Percentiles rank a stretch among this genome's conserved stretches.
These are phyloP conservation scores for Oostethus manadensis DNA, from an alignment of 2,113 vertebrate genomes.

Conservation along the genomic window DNA sequence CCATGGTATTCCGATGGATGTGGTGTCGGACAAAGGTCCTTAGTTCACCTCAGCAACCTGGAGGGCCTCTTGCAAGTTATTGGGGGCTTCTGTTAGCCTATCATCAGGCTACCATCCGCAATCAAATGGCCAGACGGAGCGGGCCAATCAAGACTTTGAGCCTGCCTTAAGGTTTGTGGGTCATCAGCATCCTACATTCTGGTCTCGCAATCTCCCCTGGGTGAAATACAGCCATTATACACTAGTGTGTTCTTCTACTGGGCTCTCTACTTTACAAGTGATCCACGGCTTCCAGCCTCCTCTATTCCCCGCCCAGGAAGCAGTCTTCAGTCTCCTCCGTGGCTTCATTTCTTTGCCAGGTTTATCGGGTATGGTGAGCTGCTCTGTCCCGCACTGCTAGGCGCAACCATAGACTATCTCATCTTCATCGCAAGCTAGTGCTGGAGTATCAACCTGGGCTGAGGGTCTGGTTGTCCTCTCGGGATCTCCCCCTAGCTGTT, in stretches of 20 bases:
- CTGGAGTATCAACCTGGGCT: too few species aligned
- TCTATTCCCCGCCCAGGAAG: too few species aligned
- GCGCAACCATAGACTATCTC: too few species aligned
- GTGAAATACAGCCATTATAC: background rate
- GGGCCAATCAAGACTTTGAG: background rate
- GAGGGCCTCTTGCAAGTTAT: background rate
- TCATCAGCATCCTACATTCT: background rate
- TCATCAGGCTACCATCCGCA: background rate
- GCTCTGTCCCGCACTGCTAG: too few species aligned
- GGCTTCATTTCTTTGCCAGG: too few species aligned
- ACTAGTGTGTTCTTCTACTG: background rate
- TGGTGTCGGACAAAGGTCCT: background rate
- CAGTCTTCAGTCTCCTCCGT: too few species aligned
- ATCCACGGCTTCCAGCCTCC: background rate
- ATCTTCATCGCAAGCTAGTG: too few species aligned
- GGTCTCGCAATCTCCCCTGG: background rate
- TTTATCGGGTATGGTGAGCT: too few species aligned
- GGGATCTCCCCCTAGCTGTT: too few species aligned
- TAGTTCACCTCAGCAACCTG: background rate
- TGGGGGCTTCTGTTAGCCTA: background rate
- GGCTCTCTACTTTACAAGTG: background rate
- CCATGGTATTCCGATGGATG: too few species aligned
- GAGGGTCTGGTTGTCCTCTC: too few species aligned
- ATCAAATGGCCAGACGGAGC: background rate
- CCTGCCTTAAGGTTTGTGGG: background rate